Conservation (phyloP, 2,113 vertebrate genomes). For the Laticauda laticaudata region DNA sequence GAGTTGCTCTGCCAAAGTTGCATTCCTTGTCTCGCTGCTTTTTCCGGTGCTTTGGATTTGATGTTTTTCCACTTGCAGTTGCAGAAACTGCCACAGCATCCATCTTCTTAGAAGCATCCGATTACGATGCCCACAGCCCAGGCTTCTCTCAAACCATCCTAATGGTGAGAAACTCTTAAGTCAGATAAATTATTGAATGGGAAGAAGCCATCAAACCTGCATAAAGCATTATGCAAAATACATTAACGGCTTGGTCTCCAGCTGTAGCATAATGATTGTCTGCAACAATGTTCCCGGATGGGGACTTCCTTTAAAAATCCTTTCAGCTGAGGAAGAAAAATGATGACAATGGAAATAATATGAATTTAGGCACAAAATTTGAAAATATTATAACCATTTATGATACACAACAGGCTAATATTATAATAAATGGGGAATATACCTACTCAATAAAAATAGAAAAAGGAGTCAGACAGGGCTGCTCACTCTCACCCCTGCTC, state of each 20-base stretch:
- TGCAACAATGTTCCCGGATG: background rate
- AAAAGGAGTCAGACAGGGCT: too few species aligned
- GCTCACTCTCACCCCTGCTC: too few species aligned
- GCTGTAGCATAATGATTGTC: background rate
- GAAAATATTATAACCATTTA: too few species aligned
- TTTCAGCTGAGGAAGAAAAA: constrained; percentile 37
- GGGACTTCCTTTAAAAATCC: constrained; percentile 17
- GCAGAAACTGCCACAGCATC: background rate
- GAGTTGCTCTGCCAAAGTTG: background rate
- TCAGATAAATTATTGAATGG: background rate
- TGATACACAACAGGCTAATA: too few species aligned
- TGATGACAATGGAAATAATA: constrained; percentile 34
- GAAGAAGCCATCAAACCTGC: constrained; percentile 24
- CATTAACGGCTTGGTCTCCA: background rate
- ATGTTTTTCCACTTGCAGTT: background rate
- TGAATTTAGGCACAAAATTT: too few species aligned
- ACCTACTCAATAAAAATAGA: too few species aligned
- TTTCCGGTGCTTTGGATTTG: background rate
- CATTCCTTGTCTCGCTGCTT: background rate
- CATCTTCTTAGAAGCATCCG: background rate
- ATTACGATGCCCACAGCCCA: background rate
- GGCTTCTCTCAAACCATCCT: background rate
- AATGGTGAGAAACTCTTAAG: background rate
- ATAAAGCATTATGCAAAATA: background rate
- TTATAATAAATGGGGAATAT: too few species aligned